A percentile compares a stretch with the other conserved stretches of the same genome.
Conservation (phyloP, 2,113 vertebrate species). For the Hyaena hyaena region DNA sequence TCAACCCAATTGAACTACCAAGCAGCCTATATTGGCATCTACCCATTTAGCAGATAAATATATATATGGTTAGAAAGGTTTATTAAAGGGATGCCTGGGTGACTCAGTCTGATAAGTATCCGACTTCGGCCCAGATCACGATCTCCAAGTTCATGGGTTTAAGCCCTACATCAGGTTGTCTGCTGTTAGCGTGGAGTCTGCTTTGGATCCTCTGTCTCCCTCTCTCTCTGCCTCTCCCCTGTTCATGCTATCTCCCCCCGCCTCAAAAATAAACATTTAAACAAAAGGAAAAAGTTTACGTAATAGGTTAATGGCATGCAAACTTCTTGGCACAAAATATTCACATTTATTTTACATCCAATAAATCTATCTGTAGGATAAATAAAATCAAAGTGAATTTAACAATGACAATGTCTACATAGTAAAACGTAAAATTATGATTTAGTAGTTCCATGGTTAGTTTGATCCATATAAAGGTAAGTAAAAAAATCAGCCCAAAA, state of each 20-base stretch:
- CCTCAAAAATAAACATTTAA: too few species aligned
- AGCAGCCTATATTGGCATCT: not conserved
- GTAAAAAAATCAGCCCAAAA: not conserved
- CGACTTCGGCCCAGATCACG: too few species aligned
- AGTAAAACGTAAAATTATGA: not conserved
- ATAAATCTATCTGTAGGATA: not conserved
- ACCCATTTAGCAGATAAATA: not conserved
- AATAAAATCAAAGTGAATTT: conserved; percentile 15
- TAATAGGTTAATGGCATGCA: not conserved
- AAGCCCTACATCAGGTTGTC: too few species aligned
- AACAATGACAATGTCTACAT: not conserved
- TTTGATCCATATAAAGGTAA: not conserved
- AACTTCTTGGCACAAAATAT: not conserved
- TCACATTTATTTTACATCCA: not conserved
- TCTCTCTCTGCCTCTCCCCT: too few species aligned
- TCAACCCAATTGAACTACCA: not conserved
- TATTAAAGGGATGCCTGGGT: too few species aligned
- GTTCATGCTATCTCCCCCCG: too few species aligned
- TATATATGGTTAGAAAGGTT: not conserved
- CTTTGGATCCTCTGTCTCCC: too few species aligned
- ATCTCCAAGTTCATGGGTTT: too few species aligned
- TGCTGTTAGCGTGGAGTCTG: too few species aligned
- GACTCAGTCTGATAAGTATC: too few species aligned
- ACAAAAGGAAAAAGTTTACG: not conserved
- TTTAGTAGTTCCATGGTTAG: not conserved